phyloP scores from a whole-genome alignment of 2,797 vertebrate genomes.

The Phoxinus dragarum region DNA sequence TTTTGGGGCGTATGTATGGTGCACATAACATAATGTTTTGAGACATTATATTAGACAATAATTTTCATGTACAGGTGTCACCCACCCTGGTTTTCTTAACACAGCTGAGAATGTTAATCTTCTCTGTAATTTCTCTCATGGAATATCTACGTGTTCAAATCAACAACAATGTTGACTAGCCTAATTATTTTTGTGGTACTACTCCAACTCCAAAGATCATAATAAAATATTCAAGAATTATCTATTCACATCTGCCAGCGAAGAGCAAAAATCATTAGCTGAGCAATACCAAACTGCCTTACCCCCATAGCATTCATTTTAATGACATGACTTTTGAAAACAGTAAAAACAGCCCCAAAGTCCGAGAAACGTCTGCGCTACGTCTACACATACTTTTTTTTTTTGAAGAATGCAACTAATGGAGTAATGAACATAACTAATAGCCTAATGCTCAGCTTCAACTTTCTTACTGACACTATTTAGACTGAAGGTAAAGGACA shows the following conservation, averaged over 20 bases:
- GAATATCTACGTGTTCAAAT: background rate
- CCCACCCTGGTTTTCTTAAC: background rate
- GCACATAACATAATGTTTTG: background rate
- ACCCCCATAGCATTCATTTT: background rate
- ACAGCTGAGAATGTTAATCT: background rate
- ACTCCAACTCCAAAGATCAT: background rate
- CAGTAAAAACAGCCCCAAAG: background rate
- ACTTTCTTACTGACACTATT: background rate
- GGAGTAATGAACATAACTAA: background rate
- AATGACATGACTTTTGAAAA: background rate
- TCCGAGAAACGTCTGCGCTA: rapidly evolving
- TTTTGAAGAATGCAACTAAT: background rate
- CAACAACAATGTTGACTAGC: background rate
- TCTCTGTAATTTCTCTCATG: background rate
- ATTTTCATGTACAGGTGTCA: background rate
- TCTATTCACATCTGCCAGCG: background rate
- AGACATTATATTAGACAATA: background rate
- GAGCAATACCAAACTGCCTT: background rate
- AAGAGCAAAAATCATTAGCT: background rate
- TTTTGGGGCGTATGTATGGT: background rate
- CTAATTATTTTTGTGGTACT: background rate
- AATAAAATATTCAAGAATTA: too few relatives aligned
- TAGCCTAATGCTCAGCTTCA: background rate
- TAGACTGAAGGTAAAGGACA: constrained; percentile 1
- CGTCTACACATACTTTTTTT: too few relatives aligned